These are phyloP conservation scores for Falcunculus frontatus DNA, from an alignment of 2,113 vertebrate genomes.

Conservation along the genomic window DNA sequence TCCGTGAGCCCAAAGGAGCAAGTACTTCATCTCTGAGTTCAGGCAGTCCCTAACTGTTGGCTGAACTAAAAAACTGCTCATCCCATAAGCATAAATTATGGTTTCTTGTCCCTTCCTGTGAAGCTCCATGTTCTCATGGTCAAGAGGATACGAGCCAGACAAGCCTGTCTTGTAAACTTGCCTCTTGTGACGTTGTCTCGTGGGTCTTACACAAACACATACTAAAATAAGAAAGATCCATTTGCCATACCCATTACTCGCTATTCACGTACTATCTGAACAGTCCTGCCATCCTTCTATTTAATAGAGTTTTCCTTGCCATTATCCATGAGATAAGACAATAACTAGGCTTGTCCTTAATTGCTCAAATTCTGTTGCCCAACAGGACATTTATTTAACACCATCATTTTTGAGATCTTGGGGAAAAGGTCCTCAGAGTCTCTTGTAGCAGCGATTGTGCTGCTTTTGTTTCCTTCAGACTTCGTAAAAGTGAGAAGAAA, in stretches of 20 bases:
- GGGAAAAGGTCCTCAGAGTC: background rate
- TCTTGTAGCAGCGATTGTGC: background rate
- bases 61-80: background rate
- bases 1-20: background rate
- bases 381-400: background rate
- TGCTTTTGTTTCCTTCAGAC: background rate
- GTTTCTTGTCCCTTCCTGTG: background rate
- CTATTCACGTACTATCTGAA: background rate
- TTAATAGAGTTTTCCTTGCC: background rate
- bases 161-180: background rate
- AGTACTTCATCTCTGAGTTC: background rate
- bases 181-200: rapidly evolving
- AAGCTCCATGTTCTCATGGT: background rate
- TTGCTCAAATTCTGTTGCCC: rapidly evolving
- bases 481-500: background rate
- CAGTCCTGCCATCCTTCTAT: background rate
- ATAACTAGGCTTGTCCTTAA: background rate
- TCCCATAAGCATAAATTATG: background rate
- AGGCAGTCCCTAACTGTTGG: background rate
- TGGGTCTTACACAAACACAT: background rate
- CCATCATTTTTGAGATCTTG: background rate
- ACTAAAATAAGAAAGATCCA: background rate
- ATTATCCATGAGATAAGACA: background rate
- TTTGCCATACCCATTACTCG: background rate
- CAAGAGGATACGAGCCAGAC: background rate